A percentile compares a stretch with the other conserved stretches of the same genome.
Conservation (phyloP, 1,140 invertebrate genomes). For the Planococcus citri region DNA sequence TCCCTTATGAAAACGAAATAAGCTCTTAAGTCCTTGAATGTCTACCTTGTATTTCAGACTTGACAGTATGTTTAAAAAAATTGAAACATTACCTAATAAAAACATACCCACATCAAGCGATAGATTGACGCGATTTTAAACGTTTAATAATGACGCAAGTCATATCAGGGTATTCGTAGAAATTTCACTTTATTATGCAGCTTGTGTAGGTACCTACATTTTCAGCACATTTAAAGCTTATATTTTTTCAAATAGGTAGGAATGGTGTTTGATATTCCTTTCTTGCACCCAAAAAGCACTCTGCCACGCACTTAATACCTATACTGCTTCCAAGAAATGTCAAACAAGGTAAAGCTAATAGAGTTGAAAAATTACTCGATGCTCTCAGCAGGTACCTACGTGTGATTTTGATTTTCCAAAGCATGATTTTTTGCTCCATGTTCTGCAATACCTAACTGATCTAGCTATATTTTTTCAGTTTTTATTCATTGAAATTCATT, state of each 20-base stretch:
- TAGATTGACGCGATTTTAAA: slow-evolving; percentile 22
- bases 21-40: not conserved
- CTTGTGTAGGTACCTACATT: too few relatives aligned
- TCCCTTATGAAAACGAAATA: too few relatives aligned
- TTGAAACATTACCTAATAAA: not conserved
- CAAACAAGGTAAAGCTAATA: slow-evolving; percentile 29
- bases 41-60: not conserved
- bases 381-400: slow-evolving; percentile 33
- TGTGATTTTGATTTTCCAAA: not conserved
- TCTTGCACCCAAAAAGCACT: slow-evolving; percentile 33
- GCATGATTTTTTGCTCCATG: not conserved
- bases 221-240: too few relatives aligned
- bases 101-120: not conserved
- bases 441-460: not conserved
- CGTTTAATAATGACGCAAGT: slow-evolving; percentile 27
- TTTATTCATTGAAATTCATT: not conserved
- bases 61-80: not conserved
- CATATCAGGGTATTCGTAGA: slow-evolving; percentile 25
- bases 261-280: slow-evolving; percentile 27
- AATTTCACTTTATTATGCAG: not conserved
- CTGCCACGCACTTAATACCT: slow-evolving; percentile 32
- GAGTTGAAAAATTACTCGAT: slow-evolving; percentile 36
- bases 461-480: not conserved
- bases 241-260: too few relatives aligned
- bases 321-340: slow-evolving; percentile 26